These are phyloP conservation scores for Cryptotis parvus DNA, from an alignment of 2,113 vertebrate genomes.

Conservation along the genomic window DNA sequence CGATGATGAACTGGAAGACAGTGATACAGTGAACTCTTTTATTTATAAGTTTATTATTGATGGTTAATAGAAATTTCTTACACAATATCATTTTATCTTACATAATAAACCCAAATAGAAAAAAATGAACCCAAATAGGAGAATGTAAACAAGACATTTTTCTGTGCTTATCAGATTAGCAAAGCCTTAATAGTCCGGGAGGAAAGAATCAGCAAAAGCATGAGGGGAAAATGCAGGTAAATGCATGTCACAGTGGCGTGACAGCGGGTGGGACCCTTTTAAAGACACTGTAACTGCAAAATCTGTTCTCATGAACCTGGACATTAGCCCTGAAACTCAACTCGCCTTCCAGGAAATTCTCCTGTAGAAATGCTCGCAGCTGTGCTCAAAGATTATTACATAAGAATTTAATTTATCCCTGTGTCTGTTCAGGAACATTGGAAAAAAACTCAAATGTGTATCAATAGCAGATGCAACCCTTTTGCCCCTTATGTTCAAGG, in stretches of 20 bases:
- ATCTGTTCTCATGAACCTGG: slow-evolving; percentile 7
- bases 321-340: background rate
- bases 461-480: slow-evolving; percentile 5
- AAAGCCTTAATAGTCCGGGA: background rate
- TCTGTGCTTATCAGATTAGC: background rate
- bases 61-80: slow-evolving; percentile 14
- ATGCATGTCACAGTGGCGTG: background rate
- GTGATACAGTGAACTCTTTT: too few species aligned
- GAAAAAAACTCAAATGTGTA: slow-evolving; percentile 28
- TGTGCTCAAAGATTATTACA: slow-evolving; percentile 21
- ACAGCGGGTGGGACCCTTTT: background rate
- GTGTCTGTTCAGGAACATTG: slow-evolving; percentile 28
- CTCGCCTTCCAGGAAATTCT: slow-evolving; percentile 36
- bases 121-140: slow-evolving; percentile 12
- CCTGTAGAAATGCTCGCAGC: slow-evolving; percentile 38
- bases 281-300: background rate
- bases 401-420: slow-evolving; percentile 36
- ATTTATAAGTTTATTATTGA: slow-evolving; percentile 11
- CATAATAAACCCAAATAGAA: slow-evolving; percentile 21
- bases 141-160: slow-evolving; percentile 33
- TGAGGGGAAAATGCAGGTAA: background rate
- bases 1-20: too few species aligned
- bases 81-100: background rate
- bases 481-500: background rate
- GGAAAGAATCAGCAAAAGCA: background rate